Evolutionary conservation across 2,113 vertebrate genomes (phyloP), one percentile per base, ranked within the genome.

Genomic region (Trogon surrucura): DNA sequence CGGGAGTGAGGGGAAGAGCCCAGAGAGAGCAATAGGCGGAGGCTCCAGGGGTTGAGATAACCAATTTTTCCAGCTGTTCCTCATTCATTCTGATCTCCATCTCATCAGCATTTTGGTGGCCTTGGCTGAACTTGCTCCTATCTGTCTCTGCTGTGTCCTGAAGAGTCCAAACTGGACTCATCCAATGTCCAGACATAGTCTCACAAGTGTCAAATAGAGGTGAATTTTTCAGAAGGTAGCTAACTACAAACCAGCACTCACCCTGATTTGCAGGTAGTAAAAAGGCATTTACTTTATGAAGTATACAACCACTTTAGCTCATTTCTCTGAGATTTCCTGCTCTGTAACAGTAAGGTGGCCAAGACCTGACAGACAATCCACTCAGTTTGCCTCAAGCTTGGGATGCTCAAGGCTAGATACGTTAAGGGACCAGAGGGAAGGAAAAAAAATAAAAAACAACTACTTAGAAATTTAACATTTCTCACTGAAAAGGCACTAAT

Each of bases 141-240:
- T 38, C 14, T 54, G 70, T 64, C 26, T 77, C 53, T 69, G 45
- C n/a, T 19, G 13, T 29, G 13, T 5, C 22, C 56, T n/a, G 13
- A 67, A 67, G 19, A 56, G 29, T 6, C 13, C 27, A 62, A 47
- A 53, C 3, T 32, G 5, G 13, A 61, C 26, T 21, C 30, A 62
- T 3, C 2, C 5, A 5, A 10, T 11, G 11, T 22, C 34, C 18
- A 72, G 13, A 29, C 5, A 3, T 1, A 80, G 27, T 26, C 36
- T 70, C 56, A 30, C 15, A 70, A 50, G 11, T 21, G 32, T 53
- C 29, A n/a, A n/a, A 83, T 0, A 61, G 32, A 44, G 4, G 1
- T 53, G 11, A 74, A 9, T n/a, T 53, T n/a, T 75, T 54, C 71
- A 83, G 30, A 62, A 56, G 20, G 8, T 11, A 70, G 41, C 16